Conservation (phyloP, 2,113 vertebrate species). For the Falcunculus frontatus region DNA sequence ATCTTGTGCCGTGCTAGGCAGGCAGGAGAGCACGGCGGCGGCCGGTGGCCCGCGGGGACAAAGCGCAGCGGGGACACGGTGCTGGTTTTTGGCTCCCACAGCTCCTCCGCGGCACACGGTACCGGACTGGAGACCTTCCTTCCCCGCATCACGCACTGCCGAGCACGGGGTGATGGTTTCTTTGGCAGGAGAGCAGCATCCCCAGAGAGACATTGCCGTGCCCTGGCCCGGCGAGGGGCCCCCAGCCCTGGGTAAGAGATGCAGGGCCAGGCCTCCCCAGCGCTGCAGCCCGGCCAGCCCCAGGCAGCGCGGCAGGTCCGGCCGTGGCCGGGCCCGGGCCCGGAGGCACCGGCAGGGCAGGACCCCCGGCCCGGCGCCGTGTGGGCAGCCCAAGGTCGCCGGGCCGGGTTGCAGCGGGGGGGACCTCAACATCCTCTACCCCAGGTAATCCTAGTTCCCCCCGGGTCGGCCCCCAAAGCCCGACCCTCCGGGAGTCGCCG, state of each 20-base stretch:
- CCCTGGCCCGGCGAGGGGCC: no score
- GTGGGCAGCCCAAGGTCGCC: neutral
- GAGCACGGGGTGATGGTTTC: neutral
- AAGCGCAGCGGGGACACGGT: neutral
- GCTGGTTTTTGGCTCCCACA: neutral
- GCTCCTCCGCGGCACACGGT: neutral
- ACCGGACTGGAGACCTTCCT: neutral
- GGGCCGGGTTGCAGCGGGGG: no score
- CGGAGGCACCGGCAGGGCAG: neutral
- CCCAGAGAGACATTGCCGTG: rapidly evolving
- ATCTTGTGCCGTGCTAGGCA: rapidly evolving
- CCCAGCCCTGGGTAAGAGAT: neutral
- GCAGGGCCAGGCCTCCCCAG: neutral
- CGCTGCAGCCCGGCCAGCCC: neutral
- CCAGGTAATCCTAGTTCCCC: no score
- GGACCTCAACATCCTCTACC: neutral
- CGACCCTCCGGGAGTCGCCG: neutral
- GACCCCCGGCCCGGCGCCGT: neutral
- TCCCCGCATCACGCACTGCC: neutral
- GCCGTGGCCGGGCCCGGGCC: neutral
- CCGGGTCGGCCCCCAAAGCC: neutral
- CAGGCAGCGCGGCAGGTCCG: neutral
- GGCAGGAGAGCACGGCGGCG: neutral
- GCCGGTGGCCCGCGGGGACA: neutral
- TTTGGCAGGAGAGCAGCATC: neutral